Evolutionary conservation across 2,113 vertebrate species (phyloP).

Genomic region (Hyperopisus bebe): DNA sequence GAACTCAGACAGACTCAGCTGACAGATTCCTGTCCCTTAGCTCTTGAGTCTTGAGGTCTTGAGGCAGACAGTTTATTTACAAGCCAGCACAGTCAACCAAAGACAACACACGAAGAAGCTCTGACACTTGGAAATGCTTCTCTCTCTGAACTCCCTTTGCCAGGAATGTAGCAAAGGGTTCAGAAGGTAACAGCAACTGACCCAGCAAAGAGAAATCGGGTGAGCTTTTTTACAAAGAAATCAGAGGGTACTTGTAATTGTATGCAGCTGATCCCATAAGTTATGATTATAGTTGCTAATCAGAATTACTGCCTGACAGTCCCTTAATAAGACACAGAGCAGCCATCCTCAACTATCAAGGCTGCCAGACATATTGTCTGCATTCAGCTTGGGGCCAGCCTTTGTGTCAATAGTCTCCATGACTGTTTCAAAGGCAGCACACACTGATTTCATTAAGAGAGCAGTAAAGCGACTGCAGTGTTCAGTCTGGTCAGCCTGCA

Average conservation of each 20-base stretch:
- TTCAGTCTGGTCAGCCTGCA: not conserved
- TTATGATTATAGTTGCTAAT: slow-evolving; percentile 41
- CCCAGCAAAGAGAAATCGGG: not conserved
- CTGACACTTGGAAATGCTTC: not conserved
- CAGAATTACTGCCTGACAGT: slow-evolving; percentile 32
- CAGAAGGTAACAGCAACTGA: not conserved
- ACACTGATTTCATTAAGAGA: slow-evolving; percentile 36
- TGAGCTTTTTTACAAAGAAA: not conserved
- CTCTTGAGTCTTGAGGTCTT: not conserved
- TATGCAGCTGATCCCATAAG: slow-evolving; percentile 49
- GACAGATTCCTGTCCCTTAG: not conserved
- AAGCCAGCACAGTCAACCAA: not conserved
- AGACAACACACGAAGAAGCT: not conserved
- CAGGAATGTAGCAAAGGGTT: not conserved
- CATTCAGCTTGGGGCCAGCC: slow-evolving; percentile 43
- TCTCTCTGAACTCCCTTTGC: not conserved
- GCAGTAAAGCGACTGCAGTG: not conserved
- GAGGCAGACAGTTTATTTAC: not conserved
- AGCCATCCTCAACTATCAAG: slow-evolving; percentile 32
- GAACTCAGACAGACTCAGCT: not conserved
- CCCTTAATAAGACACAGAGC: slow-evolving; percentile 55
- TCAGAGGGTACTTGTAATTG: slow-evolving; percentile 37
- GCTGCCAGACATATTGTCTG: slow-evolving; percentile 48
- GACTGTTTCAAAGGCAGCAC: slow-evolving; percentile 18
- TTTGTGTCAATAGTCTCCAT: slow-evolving; percentile 26